These are phyloP conservation scores for Margarornis squamiger DNA, from an alignment of 2,797 vertebrate species.

Conservation along the genomic window DNA sequence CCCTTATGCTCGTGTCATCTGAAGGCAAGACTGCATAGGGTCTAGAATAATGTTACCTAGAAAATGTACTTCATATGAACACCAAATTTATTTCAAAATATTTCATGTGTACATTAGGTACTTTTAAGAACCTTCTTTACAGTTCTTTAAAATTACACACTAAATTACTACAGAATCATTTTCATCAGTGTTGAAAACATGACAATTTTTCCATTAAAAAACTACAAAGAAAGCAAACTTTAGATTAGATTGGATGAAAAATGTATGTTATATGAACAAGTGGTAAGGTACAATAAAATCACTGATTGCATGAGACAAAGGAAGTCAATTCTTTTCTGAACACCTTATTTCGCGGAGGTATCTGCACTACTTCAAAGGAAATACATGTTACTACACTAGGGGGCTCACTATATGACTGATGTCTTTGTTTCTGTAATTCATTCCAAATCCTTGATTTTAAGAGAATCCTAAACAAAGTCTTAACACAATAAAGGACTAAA, in stretches of 20 bases:
- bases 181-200: neutral
- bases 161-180: neutral
- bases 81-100: neutral
- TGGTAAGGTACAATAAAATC: neutral
- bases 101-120: neutral
- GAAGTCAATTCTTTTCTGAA: neutral
- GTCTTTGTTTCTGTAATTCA: neutral
- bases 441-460: neutral
- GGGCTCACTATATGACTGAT: neutral
- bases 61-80: neutral
- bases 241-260: neutral
- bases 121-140: neutral
- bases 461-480: neutral
- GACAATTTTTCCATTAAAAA: neutral
- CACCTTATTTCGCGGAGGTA: neutral
- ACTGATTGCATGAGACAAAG: neutral
- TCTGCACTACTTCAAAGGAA: neutral
- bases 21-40: neutral
- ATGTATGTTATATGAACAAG: rapidly evolving
- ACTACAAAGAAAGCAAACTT: neutral
- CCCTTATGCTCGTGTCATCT: neutral
- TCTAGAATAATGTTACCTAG: neutral
- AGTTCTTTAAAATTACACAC: neutral
- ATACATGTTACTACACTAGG: neutral
- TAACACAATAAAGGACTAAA: neutral